phyloP scores from a whole-genome alignment of 2,888 invertebrate genomes.

The Amiota mariae region DNA sequence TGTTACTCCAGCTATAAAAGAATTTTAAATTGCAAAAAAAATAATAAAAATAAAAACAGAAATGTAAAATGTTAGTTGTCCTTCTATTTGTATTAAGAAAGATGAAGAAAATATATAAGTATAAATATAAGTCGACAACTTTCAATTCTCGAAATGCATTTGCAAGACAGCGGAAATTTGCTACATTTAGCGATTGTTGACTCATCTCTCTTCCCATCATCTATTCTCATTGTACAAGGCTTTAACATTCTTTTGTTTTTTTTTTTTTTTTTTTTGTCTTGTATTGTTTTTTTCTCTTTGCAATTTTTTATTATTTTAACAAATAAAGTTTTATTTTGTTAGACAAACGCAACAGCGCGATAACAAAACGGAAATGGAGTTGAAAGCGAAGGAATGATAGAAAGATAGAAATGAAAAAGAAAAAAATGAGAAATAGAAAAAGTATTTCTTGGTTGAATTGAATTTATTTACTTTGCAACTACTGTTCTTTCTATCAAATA shows the following conservation, averaged over 20 bases:
- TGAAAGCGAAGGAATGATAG: neutral
- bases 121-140: neutral
- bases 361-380: neutral
- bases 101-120: neutral
- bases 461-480: neutral
- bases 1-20: constrained; percentile 52
- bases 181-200: neutral
- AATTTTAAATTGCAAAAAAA: neutral
- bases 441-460: constrained; percentile 3
- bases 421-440: neutral
- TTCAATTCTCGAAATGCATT: constrained; percentile 8
- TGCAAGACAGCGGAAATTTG: constrained; percentile 9
- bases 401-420: neutral
- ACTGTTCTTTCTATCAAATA: too few relatives aligned
- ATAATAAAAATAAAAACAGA: neutral
- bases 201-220: constrained; percentile 1
- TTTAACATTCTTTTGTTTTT: neutral
- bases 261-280: neutral
- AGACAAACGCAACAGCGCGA: constrained; percentile 7
- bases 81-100: neutral
- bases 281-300: neutral
- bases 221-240: neutral
- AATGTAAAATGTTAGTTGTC: too few relatives aligned
- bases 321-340: constrained; percentile 15
- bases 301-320: constrained; percentile 1